phyloP scores from a whole-genome alignment of 2,113 vertebrate genomes.

The Cyanoderma ruficeps region DNA sequence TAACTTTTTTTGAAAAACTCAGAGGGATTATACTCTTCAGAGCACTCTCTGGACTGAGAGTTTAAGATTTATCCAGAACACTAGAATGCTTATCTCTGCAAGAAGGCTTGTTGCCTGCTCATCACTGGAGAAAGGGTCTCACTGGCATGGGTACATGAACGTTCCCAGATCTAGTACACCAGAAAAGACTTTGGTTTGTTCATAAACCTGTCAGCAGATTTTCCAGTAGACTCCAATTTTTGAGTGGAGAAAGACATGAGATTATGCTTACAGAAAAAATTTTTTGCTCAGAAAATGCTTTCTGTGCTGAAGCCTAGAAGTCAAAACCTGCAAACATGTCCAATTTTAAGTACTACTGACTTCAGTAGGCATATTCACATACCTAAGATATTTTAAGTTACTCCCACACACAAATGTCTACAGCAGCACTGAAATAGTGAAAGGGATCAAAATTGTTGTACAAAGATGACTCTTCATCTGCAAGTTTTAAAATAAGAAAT shows the following conservation, averaged over 20 bases:
- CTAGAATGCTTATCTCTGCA: neutral
- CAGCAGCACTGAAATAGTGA: neutral
- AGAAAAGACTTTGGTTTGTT: neutral
- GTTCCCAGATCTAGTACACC: neutral
- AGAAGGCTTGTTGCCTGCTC: neutral
- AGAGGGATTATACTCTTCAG: neutral
- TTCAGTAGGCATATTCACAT: neutral
- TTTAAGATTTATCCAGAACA: neutral
- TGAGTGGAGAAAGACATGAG: neutral
- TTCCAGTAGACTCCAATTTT: neutral
- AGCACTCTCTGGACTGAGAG: neutral
- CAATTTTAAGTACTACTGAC: neutral
- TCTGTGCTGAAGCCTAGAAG: neutral
- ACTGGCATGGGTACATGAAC: neutral
- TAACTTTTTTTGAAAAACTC: neutral
- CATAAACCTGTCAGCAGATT: neutral
- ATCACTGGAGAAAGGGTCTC: neutral
- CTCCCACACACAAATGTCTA: constrained; percentile 10
- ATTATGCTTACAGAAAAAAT: neutral
- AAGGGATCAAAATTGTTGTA: neutral
- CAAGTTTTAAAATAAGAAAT: neutral
- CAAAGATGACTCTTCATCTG: neutral
- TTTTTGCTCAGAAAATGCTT: neutral
- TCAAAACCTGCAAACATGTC: neutral
- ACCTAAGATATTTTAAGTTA: neutral